Percentiles rank a stretch among this genome's conserved stretches.
These are phyloP conservation scores for Drosophila aldrichi DNA, from an alignment of 2,888 invertebrate genomes.

Conservation along the genomic window DNA sequence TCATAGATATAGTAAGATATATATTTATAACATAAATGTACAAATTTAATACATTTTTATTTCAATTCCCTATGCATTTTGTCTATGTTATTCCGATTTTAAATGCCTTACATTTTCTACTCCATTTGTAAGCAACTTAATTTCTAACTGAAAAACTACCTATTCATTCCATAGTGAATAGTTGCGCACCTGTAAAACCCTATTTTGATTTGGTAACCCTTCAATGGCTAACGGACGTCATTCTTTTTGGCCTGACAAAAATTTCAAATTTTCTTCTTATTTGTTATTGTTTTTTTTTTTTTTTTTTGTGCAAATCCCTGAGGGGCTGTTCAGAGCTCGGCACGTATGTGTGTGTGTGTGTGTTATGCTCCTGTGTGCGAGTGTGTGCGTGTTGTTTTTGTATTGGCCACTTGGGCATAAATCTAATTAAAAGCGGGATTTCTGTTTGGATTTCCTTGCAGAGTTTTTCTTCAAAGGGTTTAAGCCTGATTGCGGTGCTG, in stretches of 20 bases:
- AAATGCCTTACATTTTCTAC: no score
- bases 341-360: conserved; percentile 3
- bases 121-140: neutral
- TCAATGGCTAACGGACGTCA: neutral
- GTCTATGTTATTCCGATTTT: no score
- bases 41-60: no score
- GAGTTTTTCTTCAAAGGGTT: conserved; percentile 50
- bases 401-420: conserved; percentile 73
- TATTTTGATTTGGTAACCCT: neutral
- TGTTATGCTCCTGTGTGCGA: conserved; percentile 3
- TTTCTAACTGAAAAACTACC: neutral
- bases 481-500: conserved; percentile 55
- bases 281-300: conserved; percentile 40
- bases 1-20: neutral
- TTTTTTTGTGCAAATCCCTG: conserved; percentile 41
- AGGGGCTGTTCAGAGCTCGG: conserved; percentile 29
- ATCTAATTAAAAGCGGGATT: conserved; percentile 73
- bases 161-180: neutral
- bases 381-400: conserved; percentile 15
- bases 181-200: neutral
- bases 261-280: conserved; percentile 47
- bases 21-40: no score
- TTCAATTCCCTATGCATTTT: no score
- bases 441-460: conserved; percentile 53
- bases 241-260: conserved; percentile 27